Conservation (phyloP, 2,888 invertebrate species). For the Pristionchus entomophagus region DNA sequence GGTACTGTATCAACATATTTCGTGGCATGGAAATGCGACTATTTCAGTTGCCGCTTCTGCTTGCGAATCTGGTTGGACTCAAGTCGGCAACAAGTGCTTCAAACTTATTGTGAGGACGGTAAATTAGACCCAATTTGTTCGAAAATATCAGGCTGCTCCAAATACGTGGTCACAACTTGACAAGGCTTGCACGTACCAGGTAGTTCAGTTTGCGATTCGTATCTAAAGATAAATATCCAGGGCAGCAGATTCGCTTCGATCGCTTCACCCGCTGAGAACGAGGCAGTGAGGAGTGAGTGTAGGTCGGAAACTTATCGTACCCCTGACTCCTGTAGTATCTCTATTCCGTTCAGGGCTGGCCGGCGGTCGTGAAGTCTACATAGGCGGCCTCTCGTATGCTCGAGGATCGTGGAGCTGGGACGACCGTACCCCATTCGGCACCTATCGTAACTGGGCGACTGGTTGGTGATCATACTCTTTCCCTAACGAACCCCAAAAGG, state of each 20-base stretch:
- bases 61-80: too few relatives aligned
- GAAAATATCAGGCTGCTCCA: background rate
- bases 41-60: too few relatives aligned
- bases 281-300: background rate
- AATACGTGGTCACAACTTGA: background rate
- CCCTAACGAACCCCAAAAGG: too few relatives aligned
- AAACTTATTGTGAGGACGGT: too few relatives aligned
- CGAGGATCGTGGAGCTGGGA: background rate
- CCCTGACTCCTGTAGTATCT: background rate
- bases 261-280: background rate
- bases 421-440: background rate
- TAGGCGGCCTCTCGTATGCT: background rate
- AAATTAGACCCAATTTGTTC: too few relatives aligned
- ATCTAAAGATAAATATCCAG: background rate
- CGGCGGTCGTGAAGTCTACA: constrained; percentile 12
- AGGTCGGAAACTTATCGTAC: background rate
- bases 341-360: background rate
- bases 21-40: too few relatives aligned
- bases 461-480: background rate
- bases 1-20: too few relatives aligned
- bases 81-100: too few relatives aligned
- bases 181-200: background rate
- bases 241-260: background rate
- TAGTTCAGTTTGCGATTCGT: background rate
- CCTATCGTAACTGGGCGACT: background rate